Base-by-base conservation (phyloP, 2,797 vertebrate species). In the Babyrousa celebensis region DNA sequence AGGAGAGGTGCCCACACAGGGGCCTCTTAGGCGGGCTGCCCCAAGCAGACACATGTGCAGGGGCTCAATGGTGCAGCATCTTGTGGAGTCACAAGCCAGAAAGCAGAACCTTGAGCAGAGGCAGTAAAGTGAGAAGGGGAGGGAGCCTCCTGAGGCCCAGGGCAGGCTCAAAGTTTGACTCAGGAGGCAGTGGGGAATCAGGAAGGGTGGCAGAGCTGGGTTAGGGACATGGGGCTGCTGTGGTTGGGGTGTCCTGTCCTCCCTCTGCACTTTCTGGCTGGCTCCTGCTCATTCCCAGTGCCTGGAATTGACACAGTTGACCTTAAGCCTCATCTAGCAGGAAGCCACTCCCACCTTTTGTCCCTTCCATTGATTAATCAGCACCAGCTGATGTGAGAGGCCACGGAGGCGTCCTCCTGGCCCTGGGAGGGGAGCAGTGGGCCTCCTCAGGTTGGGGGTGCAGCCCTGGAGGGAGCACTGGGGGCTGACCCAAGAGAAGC, bases 321-420 rank as follows among this genome's bases (percentile, higher is more conserved):
- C 56, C 58, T 68, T 56, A 56, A 75, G 16, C 78, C 12, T 68
- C 36, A 5, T 11, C 18, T 43, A 63, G 25, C 6, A 25, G 75
- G 29, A 94, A n/a, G 52, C 16, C 36, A 20, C 20, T 12, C 18
- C 17, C 23, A 6, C 16, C 17, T 14, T 78, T 52, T 62, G 23
- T 84, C 40, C 0, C 17, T 48, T 74, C 29, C 21, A 20, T 56
- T 97, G 78, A 95, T 95, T 96, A 88, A 94, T 89, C 84, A 65
- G n/a, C 60, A 84, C 68, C 68, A 95, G 92, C 95, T 96, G 94
- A 97, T 83, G 95, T 77, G 93, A 78, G 18, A 75, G 93, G 93
- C 63, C 84, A 32, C 29, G 67, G 89, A 93, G 87, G 95, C 75
- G 16, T 60, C 56, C 58, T 71, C 32, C 43, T 56, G 43, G 70